Conservation (phyloP, 92 coral and sea anemone genomes). For the Galaxea fascicularis region DNA sequence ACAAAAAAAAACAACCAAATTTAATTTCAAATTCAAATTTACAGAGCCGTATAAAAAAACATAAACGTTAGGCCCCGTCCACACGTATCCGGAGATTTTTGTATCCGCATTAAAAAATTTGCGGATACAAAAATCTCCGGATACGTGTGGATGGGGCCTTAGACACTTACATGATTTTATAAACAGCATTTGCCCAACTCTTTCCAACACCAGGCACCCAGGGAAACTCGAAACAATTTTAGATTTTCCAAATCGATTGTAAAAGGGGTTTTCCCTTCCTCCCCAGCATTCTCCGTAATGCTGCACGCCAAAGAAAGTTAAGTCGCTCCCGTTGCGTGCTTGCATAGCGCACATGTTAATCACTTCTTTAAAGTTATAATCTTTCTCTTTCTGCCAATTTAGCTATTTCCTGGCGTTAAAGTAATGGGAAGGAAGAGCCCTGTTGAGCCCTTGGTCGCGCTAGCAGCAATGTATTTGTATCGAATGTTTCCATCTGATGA, state of each 20-base stretch:
- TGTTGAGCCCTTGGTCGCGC: background rate
- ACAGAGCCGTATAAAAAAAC: too few relatives aligned
- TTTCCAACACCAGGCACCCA: constrained; percentile 18
- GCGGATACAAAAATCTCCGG: too few relatives aligned
- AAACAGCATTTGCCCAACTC: constrained; percentile 37
- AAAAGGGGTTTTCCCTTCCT: background rate
- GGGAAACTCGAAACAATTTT: background rate
- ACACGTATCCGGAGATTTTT: too few relatives aligned
- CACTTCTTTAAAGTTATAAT: constrained; percentile 12
- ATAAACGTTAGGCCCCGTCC: too few relatives aligned
- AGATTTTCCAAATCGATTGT: background rate
- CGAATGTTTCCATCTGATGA: constrained; percentile 23
- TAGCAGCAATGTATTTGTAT: constrained; percentile 28
- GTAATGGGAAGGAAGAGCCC: background rate
- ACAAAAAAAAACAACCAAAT: too few relatives aligned
- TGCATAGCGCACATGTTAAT: constrained; percentile 32
- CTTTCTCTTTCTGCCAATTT: background rate
- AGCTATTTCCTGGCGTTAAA: constrained; percentile 9
- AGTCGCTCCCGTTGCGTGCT: background rate
- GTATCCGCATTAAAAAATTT: too few relatives aligned
- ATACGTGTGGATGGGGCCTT: too few relatives aligned
- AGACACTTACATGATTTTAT: constrained; percentile 3
- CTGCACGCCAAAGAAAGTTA: constrained; percentile 19
- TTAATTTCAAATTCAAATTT: too few relatives aligned
- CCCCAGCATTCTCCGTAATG: constrained; percentile 41